Evolutionary conservation across 2,113 vertebrate species (phyloP).

Genomic region (Tautogolabrus adspersus): DNA sequence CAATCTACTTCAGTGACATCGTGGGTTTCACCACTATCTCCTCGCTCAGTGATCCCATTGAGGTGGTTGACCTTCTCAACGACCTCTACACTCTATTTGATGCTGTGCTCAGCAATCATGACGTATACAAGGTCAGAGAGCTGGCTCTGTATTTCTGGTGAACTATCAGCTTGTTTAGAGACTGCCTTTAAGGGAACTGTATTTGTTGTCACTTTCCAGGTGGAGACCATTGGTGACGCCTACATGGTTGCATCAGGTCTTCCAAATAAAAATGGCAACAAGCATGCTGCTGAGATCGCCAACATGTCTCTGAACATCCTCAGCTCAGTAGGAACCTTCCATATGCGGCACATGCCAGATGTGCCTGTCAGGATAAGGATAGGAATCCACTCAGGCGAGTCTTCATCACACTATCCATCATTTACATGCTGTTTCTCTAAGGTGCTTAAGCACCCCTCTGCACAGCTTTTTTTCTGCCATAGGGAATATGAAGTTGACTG

Average conservation of each 20-base stretch:
- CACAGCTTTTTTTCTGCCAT: neutral
- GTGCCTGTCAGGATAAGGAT: conserved; percentile 91
- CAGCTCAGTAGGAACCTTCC: conserved; percentile 91
- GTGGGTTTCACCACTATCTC: conserved; percentile 95
- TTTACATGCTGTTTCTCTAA: neutral
- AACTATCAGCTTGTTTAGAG: neutral
- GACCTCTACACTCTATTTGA: conserved; percentile 94
- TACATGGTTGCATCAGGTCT: conserved; percentile 95
- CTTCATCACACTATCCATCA: neutral
- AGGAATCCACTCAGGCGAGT: conserved; percentile 91
- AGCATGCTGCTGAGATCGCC: conserved; percentile 91
- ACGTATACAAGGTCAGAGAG: conserved; percentile 92
- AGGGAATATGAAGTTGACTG: too few relatives aligned
- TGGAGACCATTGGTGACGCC: conserved; percentile 94
- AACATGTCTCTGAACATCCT: conserved; percentile 96
- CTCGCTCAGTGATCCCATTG: conserved; percentile 93
- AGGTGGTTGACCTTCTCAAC: conserved; percentile 94
- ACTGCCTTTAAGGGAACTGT: too few relatives aligned
- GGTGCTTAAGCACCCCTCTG: neutral
- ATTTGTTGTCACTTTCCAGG: conserved; percentile 74
- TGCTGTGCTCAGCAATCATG: conserved; percentile 90
- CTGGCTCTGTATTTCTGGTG: neutral
- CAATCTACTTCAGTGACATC: conserved; percentile 96
- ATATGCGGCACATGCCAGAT: conserved; percentile 93
- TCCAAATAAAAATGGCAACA: conserved; percentile 92